Percentiles rank a stretch among this genome's conserved stretches.
These are phyloP conservation scores for Flexamia atlantica DNA, from an alignment of 2,888 invertebrate genomes.

Conservation along the genomic window DNA sequence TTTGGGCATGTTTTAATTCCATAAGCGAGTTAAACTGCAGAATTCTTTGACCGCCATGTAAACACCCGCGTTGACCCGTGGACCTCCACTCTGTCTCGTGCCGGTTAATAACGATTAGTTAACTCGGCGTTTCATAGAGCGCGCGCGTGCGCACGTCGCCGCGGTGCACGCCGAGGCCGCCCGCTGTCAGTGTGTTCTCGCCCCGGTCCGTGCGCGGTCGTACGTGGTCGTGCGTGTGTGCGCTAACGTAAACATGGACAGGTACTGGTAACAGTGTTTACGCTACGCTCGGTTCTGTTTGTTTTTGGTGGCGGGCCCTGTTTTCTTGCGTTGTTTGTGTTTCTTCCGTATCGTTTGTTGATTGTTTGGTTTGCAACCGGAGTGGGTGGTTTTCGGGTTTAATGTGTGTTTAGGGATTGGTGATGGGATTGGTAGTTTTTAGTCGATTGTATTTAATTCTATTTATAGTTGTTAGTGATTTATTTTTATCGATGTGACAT, in stretches of 20 bases:
- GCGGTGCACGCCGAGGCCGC: background rate
- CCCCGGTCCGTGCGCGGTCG: background rate
- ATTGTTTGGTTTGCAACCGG: background rate
- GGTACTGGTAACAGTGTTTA: constrained; percentile 41
- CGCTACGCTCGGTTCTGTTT: background rate
- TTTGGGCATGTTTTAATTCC: too few relatives aligned
- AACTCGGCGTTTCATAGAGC: background rate
- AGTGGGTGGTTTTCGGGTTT: background rate
- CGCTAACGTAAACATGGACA: constrained; percentile 42
- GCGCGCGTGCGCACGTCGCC: constrained; percentile 11
- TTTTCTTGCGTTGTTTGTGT: constrained; percentile 35
- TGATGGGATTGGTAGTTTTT: too few relatives aligned
- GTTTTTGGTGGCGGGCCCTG: constrained; percentile 22
- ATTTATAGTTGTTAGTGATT: too few relatives aligned
- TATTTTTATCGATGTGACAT: too few relatives aligned
- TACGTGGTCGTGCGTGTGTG: background rate
- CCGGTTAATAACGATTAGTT: constrained; percentile 58
- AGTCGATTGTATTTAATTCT: too few relatives aligned
- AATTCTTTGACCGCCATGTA: too few relatives aligned
- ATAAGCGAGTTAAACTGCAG: too few relatives aligned
- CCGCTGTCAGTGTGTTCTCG: constrained; percentile 13
- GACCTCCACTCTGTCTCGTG: constrained; percentile 35
- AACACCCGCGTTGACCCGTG: background rate
- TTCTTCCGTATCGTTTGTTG: constrained; percentile 26
- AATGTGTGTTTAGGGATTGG: background rate